These are phyloP conservation scores for Erythrolamprus reginae DNA, from an alignment of 2,113 vertebrate genomes.

Conservation along the genomic window DNA sequence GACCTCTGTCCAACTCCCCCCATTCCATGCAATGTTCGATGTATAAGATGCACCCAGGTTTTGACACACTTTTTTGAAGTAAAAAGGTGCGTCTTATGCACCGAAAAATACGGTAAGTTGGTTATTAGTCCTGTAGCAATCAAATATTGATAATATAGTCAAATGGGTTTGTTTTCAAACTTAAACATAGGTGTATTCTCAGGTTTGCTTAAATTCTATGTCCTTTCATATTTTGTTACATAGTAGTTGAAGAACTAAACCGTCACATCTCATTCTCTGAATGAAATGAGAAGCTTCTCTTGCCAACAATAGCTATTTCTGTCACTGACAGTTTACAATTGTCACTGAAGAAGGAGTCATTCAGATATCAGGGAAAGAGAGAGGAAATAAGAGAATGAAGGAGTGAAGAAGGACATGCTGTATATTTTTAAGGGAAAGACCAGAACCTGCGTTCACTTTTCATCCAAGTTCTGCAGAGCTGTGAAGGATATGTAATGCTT, in stretches of 20 bases:
- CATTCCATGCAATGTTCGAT: too few species aligned
- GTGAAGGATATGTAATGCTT: neutral
- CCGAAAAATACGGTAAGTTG: too few species aligned
- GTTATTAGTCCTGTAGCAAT: neutral
- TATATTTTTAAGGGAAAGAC: neutral
- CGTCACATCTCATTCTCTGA: neutral
- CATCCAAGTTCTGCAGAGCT: neutral
- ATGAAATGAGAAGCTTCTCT: neutral
- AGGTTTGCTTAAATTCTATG: neutral
- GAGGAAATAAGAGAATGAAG: neutral
- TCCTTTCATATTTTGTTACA: neutral
- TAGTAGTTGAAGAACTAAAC: neutral
- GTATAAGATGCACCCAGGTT: too few species aligned
- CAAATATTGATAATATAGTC: neutral
- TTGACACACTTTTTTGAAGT: too few species aligned
- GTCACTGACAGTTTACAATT: neutral
- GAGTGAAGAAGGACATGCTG: neutral
- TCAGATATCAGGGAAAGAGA: neutral
- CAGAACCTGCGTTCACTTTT: neutral
- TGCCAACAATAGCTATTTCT: neutral
- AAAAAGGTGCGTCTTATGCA: too few species aligned
- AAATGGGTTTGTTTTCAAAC: neutral
- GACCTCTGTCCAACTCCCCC: too few species aligned
- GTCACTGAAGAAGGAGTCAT: neutral
- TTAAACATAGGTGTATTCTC: neutral